A percentile compares a stretch with the other conserved stretches of the same genome.
These are phyloP conservation scores for Poicephalus meyeri DNA, from an alignment of 2,113 vertebrate genomes.

Conservation along the genomic window DNA sequence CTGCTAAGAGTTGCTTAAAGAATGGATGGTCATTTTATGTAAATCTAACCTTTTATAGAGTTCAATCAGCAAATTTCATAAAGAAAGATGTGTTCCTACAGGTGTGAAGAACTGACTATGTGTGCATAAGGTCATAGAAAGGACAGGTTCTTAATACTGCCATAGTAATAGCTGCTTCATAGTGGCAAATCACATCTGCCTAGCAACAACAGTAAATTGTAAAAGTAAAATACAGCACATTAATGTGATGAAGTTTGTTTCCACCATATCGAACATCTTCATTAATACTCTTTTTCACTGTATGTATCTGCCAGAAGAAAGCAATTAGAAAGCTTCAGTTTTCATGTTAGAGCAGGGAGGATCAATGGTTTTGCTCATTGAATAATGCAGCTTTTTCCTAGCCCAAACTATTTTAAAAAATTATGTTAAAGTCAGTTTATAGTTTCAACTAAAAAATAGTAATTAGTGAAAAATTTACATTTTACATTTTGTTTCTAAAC, in stretches of 20 bases:
- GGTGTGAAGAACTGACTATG: not conserved
- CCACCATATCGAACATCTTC: not conserved
- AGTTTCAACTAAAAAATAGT: not conserved
- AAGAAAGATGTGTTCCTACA: not conserved
- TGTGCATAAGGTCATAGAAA: not conserved
- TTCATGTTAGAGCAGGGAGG: not conserved
- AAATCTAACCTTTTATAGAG: constrained; percentile 33
- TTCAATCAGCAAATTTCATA: constrained; percentile 3
- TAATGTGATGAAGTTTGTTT: constrained; percentile 23
- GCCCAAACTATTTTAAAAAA: not conserved
- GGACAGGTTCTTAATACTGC: not conserved
- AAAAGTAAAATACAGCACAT: constrained; percentile 33
- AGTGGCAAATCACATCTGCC: not conserved
- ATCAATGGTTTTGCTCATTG: not conserved
- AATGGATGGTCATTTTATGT: not conserved
- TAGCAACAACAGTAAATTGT: not conserved
- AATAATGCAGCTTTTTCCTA: constrained; percentile 4
- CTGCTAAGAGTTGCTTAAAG: not conserved
- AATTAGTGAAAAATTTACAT: not conserved
- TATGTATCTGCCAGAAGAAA: not conserved
- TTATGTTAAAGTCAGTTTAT: not conserved
- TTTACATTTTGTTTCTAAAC: not conserved
- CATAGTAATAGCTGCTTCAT: not conserved
- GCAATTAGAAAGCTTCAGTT: constrained; percentile 21
- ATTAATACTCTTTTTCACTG: not conserved